phyloP scores from a whole-genome alignment of 2,888 invertebrate species.

The Lypha dubia region DNA sequence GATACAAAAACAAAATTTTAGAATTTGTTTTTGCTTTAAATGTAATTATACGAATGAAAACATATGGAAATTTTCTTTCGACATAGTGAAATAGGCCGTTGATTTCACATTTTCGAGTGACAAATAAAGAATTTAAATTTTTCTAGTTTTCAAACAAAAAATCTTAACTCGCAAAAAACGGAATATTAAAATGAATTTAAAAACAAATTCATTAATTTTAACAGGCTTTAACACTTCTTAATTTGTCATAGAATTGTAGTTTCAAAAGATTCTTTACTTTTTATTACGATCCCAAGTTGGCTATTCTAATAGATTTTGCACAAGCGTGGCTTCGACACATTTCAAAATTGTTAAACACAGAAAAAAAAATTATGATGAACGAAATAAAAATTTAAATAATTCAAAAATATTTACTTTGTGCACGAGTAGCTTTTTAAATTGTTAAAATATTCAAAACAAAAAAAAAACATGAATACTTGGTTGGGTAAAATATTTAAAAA shows the following conservation, averaged over 20 bases:
- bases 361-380: background rate
- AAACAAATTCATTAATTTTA: background rate
- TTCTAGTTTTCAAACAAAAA: background rate
- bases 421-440: background rate
- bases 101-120: constrained; percentile 8
- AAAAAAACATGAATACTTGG: background rate
- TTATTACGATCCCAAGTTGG: background rate
- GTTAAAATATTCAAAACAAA: background rate
- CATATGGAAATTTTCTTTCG: no score
- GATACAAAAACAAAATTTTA: constrained; percentile 23
- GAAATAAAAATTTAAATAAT: constrained; percentile 22
- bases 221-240: constrained; percentile 18
- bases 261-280: constrained; percentile 5
- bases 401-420: constrained; percentile 6
- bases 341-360: background rate
- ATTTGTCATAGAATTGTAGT: constrained; percentile 10
- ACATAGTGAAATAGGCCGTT: no score
- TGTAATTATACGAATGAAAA: no score
- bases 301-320: background rate
- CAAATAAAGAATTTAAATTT: constrained; percentile 10
- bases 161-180: constrained; percentile 28
- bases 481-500: background rate
- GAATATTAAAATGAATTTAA: constrained; percentile 7
- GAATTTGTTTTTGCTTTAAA: no score
- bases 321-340: background rate